A percentile compares a stretch with the other conserved stretches of the same genome.
Conservation (phyloP, 2,797 vertebrate genomes). For the Gymnothorax reevesii region DNA sequence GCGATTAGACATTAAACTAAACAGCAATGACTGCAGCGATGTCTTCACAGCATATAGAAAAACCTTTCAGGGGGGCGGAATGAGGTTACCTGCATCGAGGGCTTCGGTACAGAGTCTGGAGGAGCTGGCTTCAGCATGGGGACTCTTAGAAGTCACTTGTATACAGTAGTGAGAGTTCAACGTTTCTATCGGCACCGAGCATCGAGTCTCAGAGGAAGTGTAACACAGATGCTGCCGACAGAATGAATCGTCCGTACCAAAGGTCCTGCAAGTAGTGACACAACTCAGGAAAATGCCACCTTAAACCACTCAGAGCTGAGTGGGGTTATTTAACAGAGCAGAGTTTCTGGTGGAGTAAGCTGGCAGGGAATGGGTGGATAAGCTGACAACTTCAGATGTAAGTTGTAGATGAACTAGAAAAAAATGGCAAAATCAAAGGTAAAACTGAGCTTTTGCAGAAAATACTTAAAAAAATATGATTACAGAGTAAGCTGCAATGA, state of each 20-base stretch:
- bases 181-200: constrained; percentile 34
- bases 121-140: constrained; percentile 15
- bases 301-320: too few species aligned
- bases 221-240: neutral
- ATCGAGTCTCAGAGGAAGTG: neutral
- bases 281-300: too few species aligned
- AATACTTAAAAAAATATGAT: too few species aligned
- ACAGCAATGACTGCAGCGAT: neutral
- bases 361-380: too few species aligned
- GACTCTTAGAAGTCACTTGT: constrained; percentile 41
- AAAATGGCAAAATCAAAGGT: too few species aligned
- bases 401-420: too few species aligned
- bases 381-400: too few species aligned
- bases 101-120: constrained; percentile 49
- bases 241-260: neutral
- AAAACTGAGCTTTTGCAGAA: too few species aligned
- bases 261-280: neutral
- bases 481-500: too few species aligned
- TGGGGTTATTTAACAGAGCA: too few species aligned
- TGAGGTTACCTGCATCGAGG: constrained; percentile 46
- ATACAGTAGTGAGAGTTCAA: constrained; percentile 53
- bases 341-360: too few species aligned
- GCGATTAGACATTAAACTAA: neutral
- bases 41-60: neutral
- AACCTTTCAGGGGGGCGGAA: neutral